Evolutionary conservation across 37 sponge, comb jelly and placozoan species (phyloP).

Genomic region (Chondrilla cf. caribensis): DNA sequence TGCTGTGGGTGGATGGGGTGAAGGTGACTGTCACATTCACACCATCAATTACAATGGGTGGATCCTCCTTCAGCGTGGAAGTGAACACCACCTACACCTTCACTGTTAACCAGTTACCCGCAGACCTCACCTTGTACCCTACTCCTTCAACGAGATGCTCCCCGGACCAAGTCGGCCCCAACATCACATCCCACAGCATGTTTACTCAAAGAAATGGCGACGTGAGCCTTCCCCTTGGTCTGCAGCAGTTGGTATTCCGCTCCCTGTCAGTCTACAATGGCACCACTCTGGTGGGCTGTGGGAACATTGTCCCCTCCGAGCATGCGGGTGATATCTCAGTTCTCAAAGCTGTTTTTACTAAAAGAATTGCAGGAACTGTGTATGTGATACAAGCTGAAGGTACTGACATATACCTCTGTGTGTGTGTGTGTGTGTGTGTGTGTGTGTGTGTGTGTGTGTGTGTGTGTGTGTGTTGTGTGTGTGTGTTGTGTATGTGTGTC

Average conservation of each 20-base stretch:
- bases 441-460: too few relatives aligned
- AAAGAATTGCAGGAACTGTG: neutral
- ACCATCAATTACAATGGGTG: neutral
- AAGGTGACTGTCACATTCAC: neutral
- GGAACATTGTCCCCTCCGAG: neutral
- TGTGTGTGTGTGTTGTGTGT: too few relatives aligned
- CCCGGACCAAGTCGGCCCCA: neutral
- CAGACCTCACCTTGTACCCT: neutral
- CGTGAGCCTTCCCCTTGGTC: neutral
- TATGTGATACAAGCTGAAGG: neutral
- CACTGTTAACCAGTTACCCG: neutral
- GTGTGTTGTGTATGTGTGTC: too few relatives aligned
- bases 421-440: too few relatives aligned
- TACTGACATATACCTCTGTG: too few relatives aligned
- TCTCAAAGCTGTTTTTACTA: neutral
- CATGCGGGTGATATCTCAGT: neutral
- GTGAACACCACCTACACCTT: neutral
- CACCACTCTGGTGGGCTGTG: neutral
- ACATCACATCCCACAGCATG: neutral
- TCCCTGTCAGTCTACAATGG: neutral
- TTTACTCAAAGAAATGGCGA: neutral
- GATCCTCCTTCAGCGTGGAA: neutral
- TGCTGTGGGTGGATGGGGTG: neutral
- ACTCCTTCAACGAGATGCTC: neutral
- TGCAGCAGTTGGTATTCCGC: neutral